phyloP scores from a whole-genome alignment of 1,140 invertebrate genomes.

The Heterodera carotae region DNA sequence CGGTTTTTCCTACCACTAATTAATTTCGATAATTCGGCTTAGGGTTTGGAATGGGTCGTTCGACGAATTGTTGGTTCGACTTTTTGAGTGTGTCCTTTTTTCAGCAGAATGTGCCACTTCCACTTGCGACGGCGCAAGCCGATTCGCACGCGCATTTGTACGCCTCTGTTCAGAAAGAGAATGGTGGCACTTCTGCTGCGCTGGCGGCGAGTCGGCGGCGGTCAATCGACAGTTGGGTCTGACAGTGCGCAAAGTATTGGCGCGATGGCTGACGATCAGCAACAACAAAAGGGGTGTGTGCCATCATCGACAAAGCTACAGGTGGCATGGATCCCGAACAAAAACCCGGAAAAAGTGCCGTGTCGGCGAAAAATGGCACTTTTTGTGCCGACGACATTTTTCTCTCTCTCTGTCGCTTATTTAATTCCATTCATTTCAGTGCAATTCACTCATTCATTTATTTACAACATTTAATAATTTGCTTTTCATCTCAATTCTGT shows the following conservation, averaged over 20 bases:
- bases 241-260: too few relatives aligned
- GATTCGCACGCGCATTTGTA: conserved; percentile 17
- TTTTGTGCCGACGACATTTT: too few relatives aligned
- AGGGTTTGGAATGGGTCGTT: too few relatives aligned
- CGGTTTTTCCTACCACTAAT: too few relatives aligned
- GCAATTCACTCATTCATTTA: not conserved
- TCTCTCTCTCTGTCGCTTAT: too few relatives aligned
- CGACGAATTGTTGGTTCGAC: too few relatives aligned
- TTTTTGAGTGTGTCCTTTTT: not conserved
- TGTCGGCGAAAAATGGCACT: not conserved
- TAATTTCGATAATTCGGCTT: too few relatives aligned
- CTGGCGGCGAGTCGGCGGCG: not conserved
- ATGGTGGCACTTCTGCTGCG: not conserved
- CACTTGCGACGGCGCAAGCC: not conserved
- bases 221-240: conserved; percentile 32
- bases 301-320: too few relatives aligned
- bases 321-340: too few relatives aligned
- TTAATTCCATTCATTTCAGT: not conserved
- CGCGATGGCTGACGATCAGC: too few relatives aligned
- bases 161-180: conserved; percentile 25
- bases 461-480: not conserved
- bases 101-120: not conserved
- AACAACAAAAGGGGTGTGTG: too few relatives aligned
- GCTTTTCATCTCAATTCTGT: not conserved
- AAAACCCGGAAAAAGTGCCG: too few relatives aligned